Percentiles rank a stretch among this genome's conserved stretches.
phyloP scores from a whole-genome alignment of 2,888 invertebrate species.

The Diarsia brunnea region DNA sequence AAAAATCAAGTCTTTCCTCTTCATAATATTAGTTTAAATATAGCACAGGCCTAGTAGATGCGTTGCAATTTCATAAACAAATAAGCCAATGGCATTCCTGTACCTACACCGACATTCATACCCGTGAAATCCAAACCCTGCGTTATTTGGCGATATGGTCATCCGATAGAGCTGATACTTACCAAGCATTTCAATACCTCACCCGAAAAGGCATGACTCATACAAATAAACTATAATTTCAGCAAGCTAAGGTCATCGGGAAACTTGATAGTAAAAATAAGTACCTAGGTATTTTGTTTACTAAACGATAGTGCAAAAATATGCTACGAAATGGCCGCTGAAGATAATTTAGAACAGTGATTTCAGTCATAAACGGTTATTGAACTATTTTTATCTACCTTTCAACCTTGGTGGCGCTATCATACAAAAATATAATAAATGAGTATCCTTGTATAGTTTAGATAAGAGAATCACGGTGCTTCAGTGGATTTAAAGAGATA shows the following conservation, averaged over 20 bases:
- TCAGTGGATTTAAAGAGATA: constrained; percentile 22
- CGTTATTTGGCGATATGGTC: background rate
- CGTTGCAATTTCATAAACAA: background rate
- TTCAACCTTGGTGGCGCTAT: constrained; percentile 42
- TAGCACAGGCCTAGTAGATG: background rate
- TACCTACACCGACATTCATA: background rate
- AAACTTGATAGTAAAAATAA: constrained; percentile 10
- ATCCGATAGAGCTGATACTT: background rate
- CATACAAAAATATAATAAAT: constrained; percentile 18
- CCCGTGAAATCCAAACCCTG: background rate
- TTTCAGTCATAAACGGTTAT: constrained; percentile 34
- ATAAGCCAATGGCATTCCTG: background rate
- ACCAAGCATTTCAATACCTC: background rate
- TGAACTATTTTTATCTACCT: constrained; percentile 35
- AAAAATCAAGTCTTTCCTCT: too few relatives aligned
- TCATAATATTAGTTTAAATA: background rate
- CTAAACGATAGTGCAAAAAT: constrained; percentile 7
- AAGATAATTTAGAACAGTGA: constrained; percentile 36
- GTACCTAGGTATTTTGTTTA: constrained; percentile 5
- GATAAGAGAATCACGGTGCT: constrained; percentile 53
- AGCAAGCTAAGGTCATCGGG: background rate
- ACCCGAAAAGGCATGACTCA: background rate
- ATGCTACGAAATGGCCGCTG: background rate
- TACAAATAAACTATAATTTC: background rate
- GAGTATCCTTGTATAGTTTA: constrained; percentile 27